These are phyloP conservation scores for Laothoe populi DNA, from an alignment of 2,888 invertebrate species.

Conservation along the genomic window DNA sequence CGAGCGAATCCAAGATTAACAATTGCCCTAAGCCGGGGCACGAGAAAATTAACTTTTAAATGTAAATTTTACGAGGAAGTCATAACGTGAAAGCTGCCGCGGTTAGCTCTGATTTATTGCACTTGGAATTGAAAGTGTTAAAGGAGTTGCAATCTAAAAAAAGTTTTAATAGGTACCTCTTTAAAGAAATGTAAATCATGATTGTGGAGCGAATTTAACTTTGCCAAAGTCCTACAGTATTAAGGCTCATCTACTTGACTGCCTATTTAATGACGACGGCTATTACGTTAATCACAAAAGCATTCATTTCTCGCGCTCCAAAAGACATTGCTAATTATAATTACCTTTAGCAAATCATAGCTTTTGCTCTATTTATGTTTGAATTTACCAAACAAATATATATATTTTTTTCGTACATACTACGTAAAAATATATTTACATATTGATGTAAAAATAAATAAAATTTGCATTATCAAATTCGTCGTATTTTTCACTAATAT, in stretches of 20 bases:
- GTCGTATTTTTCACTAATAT: neutral
- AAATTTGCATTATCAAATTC: neutral
- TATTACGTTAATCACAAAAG: slow-evolving; percentile 62
- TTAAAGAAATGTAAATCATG: slow-evolving; percentile 83
- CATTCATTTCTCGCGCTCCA: slow-evolving; percentile 49
- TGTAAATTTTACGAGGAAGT: slow-evolving; percentile 84
- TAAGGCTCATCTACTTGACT: slow-evolving; percentile 72
- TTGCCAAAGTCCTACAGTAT: slow-evolving; percentile 72
- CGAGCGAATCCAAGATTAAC: slow-evolving; percentile 77
- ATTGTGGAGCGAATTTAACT: slow-evolving; percentile 71
- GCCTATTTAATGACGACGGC: slow-evolving; percentile 72
- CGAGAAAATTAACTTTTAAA: slow-evolving; percentile 83
- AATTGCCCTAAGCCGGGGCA: slow-evolving; percentile 74
- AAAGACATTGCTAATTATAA: slow-evolving; percentile 35
- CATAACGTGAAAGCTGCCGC: slow-evolving; percentile 83
- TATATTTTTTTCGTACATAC: neutral
- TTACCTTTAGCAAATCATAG: slow-evolving; percentile 22
- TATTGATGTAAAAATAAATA: neutral
- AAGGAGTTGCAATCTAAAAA: slow-evolving; percentile 83
- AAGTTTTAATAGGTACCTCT: slow-evolving; percentile 84
- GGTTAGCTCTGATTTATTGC: slow-evolving; percentile 82
- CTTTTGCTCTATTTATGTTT: slow-evolving; percentile 14
- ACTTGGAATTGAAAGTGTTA: slow-evolving; percentile 83
- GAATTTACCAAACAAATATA: neutral
- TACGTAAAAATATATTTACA: neutral